phyloP scores from a whole-genome alignment of 1,140 invertebrate genomes.

The Oscheius sp. region DNA sequence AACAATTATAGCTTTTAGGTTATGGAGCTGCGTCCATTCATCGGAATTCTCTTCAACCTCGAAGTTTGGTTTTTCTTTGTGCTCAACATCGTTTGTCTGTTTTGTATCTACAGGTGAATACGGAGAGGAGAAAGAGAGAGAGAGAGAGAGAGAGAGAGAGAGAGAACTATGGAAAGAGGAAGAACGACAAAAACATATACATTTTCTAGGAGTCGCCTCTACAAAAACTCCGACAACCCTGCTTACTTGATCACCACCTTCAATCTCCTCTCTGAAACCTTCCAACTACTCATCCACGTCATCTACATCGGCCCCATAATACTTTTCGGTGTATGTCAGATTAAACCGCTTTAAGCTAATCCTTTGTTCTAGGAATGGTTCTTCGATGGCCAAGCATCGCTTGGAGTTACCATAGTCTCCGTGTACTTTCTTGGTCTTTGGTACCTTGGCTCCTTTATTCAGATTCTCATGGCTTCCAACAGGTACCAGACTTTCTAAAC shows the following conservation, averaged over 20 bases:
- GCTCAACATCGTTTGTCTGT: background rate
- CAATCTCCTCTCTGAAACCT: background rate
- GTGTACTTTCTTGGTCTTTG: background rate
- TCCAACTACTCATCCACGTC: background rate
- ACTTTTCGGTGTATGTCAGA: background rate
- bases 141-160: too few relatives aligned
- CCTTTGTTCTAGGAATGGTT: too few relatives aligned
- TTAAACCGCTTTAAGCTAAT: too few relatives aligned
- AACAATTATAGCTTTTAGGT: too few relatives aligned
- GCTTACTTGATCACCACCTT: background rate
- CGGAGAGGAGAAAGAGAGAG: too few relatives aligned
- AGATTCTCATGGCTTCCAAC: slow-evolving; percentile 1
- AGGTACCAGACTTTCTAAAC: background rate
- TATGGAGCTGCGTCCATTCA: background rate
- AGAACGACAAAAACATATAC: too few relatives aligned
- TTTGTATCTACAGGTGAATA: too few relatives aligned
- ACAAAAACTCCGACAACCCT: background rate
- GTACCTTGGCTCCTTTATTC: background rate
- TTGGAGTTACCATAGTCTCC: background rate
- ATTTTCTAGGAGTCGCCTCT: too few relatives aligned
- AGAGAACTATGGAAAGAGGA: too few relatives aligned
- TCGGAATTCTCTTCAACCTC: background rate
- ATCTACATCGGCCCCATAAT: background rate
- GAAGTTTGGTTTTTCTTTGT: background rate
- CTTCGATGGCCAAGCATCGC: background rate